Conservation (phyloP, 2,113 vertebrate genomes). For the Poeciliopsis occidentalis region DNA sequence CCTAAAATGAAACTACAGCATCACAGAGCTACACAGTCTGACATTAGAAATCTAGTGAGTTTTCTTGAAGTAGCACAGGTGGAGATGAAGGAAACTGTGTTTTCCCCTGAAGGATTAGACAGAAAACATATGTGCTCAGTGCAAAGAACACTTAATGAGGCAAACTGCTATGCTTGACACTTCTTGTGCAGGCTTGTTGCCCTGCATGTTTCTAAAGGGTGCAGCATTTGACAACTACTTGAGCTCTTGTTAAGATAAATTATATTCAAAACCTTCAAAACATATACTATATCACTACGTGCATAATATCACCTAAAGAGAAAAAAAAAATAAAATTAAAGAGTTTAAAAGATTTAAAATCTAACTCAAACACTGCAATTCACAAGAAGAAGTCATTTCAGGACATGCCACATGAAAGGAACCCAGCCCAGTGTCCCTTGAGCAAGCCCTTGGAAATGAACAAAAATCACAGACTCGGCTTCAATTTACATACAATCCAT, state of each 20-base stretch:
- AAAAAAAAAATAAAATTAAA: too few species aligned
- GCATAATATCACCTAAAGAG: too few species aligned
- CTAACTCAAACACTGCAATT: too few species aligned
- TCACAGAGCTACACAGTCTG: neutral
- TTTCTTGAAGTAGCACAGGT: neutral
- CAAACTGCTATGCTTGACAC: neutral
- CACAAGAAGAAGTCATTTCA: too few species aligned
- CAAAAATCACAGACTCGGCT: neutral
- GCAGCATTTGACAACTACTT: neutral
- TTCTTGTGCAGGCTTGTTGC: neutral
- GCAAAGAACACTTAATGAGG: neutral
- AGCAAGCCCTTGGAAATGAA: neutral
- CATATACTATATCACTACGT: too few species aligned
- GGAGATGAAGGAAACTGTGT: neutral
- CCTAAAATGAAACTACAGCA: neutral
- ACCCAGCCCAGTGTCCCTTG: neutral
- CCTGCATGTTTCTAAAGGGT: neutral
- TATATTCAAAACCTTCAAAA: too few species aligned
- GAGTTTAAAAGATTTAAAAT: too few species aligned
- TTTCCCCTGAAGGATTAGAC: neutral
- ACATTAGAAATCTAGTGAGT: neutral
- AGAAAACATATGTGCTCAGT: neutral
- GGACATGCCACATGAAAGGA: too few species aligned
- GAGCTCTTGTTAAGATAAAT: too few species aligned
- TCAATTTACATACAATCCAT: neutral